Base-by-base conservation (phyloP, 2,113 vertebrate genomes). In the Catharus minimus region DNA sequence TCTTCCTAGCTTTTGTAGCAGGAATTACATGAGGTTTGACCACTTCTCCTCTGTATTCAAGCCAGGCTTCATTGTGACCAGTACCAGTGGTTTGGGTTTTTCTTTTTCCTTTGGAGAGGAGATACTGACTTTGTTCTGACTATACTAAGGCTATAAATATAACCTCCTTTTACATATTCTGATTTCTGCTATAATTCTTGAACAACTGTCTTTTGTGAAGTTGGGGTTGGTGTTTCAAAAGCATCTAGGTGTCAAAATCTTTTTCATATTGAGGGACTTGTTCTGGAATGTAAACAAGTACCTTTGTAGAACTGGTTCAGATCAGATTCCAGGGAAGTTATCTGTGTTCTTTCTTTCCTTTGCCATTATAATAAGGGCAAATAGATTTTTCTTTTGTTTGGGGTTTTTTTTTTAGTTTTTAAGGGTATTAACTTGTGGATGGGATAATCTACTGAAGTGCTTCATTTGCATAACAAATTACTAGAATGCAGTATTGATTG, bases 381-480 rank as follows among this genome's bases (percentile, higher is more conserved):
- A 76, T 49, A 44, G n/a, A 41, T 74, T 53, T 69, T 21, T 27
- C 7, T 76, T 61, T 33, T 24, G 46, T 16, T 28, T 50, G 33
- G 33, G 33, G 7, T 26, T 49, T 23, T 20, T 20, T 46, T 49
- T 73, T 69, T n/a, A 73, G 69, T 44, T 53, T 55, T 78, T 76
- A 80, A 89, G 67, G 52, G 16, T 60, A 74, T 78, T 64, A 38
- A 69, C 43, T 95, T 67, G 77, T 76, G 67, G 33, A 61, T 78
- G 58, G 62, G 53, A 80, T 94, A 92, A 90, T 92, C 75, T 85
- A 46, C 73, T 92, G 41, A 38, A 92, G 84, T 86, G 74, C 28
- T 76, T 67, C 39, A 91, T 97, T 96, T 96, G 78, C 92, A 84
- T 96, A 86, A 91, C 74, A 95, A 92, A 92, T 91, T 56, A 56